Evolutionary conservation across 2,797 vertebrate species (phyloP).

Genomic region (Dendrocincla tyrannina): DNA sequence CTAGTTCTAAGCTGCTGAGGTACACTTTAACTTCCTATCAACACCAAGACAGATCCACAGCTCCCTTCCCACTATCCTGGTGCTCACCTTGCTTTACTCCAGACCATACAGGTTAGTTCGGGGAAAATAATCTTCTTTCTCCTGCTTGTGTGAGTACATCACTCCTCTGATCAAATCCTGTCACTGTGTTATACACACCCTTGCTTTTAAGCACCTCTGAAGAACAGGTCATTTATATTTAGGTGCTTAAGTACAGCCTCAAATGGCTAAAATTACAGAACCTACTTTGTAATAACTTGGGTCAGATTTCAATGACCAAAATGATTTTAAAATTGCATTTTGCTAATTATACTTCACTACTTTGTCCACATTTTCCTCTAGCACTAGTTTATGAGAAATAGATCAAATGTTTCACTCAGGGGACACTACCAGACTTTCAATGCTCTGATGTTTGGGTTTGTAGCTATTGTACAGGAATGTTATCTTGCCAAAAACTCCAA

Average conservation of each 20-base stretch:
- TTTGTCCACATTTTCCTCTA: background rate
- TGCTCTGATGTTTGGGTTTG: background rate
- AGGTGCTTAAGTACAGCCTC: constrained; percentile 4
- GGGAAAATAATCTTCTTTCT: constrained; percentile 4
- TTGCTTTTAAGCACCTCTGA: background rate
- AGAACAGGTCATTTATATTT: constrained; percentile 40
- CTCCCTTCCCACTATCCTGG: background rate
- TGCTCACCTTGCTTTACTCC: background rate
- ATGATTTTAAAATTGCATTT: constrained; percentile 11
- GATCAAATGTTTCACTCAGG: background rate
- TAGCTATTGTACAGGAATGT: background rate
- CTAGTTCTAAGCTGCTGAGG: background rate
- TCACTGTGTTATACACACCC: background rate
- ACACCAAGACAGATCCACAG: background rate
- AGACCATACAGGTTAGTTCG: background rate
- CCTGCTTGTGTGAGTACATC: background rate
- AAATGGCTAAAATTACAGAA: constrained; percentile 27
- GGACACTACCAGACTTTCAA: background rate
- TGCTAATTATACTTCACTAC: constrained; percentile 26
- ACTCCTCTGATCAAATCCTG: background rate
- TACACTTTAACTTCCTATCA: background rate
- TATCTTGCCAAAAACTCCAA: background rate
- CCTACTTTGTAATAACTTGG: background rate
- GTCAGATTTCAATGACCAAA: constrained; percentile 32
- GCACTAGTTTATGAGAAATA: background rate